Percentiles rank a stretch among this genome's conserved stretches.
Evolutionary conservation across 2,888 invertebrate species (phyloP).

Genomic region (Elgonia sp.): DNA sequence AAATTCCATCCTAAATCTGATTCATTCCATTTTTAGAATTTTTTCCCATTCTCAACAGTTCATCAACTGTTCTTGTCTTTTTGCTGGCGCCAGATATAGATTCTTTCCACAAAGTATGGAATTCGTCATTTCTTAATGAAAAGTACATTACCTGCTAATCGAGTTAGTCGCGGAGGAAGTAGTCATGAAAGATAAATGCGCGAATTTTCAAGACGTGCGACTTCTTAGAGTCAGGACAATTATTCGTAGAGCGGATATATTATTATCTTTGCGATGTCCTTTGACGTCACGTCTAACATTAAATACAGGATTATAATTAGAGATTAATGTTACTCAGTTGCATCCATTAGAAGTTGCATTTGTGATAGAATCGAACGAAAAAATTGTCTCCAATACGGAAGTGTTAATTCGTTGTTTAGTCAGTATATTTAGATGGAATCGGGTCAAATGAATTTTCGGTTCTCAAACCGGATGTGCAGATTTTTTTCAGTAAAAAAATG

Average conservation of each 20-base stretch:
- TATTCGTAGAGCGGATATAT: slow-evolving; percentile 62
- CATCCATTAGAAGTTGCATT: neutral
- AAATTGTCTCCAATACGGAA: too few relatives aligned
- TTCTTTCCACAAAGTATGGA: neutral
- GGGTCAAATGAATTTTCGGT: too few relatives aligned
- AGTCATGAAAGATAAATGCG: slow-evolving; percentile 54
- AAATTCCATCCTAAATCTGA: too few relatives aligned
- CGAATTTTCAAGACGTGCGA: slow-evolving; percentile 1
- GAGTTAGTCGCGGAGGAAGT: slow-evolving; percentile 53
- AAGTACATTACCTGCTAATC: slow-evolving; percentile 55
- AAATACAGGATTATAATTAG: slow-evolving; percentile 37
- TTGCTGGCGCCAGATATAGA: slow-evolving; percentile 21
- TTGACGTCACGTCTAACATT: slow-evolving; percentile 36
- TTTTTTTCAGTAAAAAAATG: too few relatives aligned
- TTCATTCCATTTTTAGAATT: too few relatives aligned
- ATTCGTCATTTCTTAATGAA: slow-evolving; percentile 54
- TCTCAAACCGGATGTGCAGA: too few relatives aligned
- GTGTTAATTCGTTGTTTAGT: too few relatives aligned
- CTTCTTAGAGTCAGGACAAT: slow-evolving; percentile 7
- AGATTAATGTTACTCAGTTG: slow-evolving; percentile 18
- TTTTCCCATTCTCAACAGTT: too few relatives aligned
- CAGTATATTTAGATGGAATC: too few relatives aligned
- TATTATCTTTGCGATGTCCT: slow-evolving; percentile 45
- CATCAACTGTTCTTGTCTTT: too few relatives aligned
- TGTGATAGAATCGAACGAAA: too few relatives aligned